A percentile compares a stretch with the other conserved stretches of the same genome.
Evolutionary conservation across 2,113 vertebrate genomes (phyloP).

Genomic region (Toxostoma redivivum): DNA sequence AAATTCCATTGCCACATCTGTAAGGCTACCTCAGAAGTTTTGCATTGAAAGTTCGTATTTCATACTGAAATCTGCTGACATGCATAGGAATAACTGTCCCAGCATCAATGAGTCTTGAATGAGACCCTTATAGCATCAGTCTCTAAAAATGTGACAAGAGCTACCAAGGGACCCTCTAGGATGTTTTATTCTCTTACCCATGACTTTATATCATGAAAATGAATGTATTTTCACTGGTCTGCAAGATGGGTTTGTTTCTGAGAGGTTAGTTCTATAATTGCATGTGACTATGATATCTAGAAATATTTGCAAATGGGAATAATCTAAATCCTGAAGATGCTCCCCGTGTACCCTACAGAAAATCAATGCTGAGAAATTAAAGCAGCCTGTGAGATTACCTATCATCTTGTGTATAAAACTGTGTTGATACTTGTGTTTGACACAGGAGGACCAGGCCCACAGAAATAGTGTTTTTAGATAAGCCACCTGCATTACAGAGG

Average conservation of each 20-base stretch:
- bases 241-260: conserved; percentile 13
- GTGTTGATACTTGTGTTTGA: background rate
- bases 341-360: background rate
- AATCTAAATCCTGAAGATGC: conserved; percentile 25
- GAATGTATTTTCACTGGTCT: background rate
- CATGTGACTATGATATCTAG: conserved; percentile 7
- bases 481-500: background rate
- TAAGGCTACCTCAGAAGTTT: background rate
- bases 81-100: background rate
- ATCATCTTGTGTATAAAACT: background rate
- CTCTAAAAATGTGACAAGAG: conserved; percentile 14
- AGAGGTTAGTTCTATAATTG: conserved; percentile 16
- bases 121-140: background rate
- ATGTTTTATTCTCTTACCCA: conserved; percentile 3
- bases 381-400: background rate
- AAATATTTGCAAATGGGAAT: conserved; percentile 48
- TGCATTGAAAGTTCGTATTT: background rate
- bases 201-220: conserved; percentile 35
- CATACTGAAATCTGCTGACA: background rate
- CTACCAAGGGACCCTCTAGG: background rate
- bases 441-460: background rate
- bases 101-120: background rate
- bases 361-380: conserved; percentile 13
- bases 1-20: background rate
- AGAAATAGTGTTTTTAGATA: background rate